These are phyloP conservation scores for Aegotheles bennettii DNA, from an alignment of 2,113 vertebrate species.

Conservation along the genomic window DNA sequence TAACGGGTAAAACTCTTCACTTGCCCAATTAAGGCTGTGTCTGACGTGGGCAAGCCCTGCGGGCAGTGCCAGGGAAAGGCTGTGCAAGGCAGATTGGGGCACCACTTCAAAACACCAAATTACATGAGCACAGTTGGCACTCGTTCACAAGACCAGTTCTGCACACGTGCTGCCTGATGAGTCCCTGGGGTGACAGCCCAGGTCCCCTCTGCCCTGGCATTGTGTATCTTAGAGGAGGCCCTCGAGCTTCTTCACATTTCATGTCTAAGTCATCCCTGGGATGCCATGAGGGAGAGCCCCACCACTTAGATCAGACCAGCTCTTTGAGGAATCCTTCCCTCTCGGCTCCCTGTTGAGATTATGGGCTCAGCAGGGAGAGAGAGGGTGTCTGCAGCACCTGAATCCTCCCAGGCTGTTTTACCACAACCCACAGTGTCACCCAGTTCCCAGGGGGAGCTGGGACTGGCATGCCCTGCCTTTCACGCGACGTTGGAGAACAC, in stretches of 20 bases:
- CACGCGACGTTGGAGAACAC: not conserved
- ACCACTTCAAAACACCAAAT: constrained; percentile 37
- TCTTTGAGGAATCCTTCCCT: not conserved
- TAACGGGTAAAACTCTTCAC: not conserved
- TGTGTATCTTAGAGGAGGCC: not conserved
- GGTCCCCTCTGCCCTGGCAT: not conserved
- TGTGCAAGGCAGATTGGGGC: not conserved
- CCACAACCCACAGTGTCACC: not conserved
- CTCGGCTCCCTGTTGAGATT: not conserved
- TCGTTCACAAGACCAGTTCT: not conserved
- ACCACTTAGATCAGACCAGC: not conserved
- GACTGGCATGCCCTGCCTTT: not conserved
- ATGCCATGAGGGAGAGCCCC: not conserved
- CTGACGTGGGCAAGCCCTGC: constrained; percentile 13
- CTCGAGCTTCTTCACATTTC: not conserved
- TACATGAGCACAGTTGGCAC: not conserved
- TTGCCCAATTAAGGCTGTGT: not conserved
- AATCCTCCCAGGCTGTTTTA: not conserved
- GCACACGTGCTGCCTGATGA: not conserved
- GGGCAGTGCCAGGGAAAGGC: constrained; percentile 10
- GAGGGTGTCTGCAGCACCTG: not conserved
- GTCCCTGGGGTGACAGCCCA: not conserved
- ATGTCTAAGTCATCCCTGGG: not conserved
- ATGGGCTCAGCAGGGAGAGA: not conserved
- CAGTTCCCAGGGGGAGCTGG: not conserved